These are phyloP conservation scores for Cryptocephalus moraei DNA, from an alignment of 2,888 invertebrate species.

Conservation along the genomic window DNA sequence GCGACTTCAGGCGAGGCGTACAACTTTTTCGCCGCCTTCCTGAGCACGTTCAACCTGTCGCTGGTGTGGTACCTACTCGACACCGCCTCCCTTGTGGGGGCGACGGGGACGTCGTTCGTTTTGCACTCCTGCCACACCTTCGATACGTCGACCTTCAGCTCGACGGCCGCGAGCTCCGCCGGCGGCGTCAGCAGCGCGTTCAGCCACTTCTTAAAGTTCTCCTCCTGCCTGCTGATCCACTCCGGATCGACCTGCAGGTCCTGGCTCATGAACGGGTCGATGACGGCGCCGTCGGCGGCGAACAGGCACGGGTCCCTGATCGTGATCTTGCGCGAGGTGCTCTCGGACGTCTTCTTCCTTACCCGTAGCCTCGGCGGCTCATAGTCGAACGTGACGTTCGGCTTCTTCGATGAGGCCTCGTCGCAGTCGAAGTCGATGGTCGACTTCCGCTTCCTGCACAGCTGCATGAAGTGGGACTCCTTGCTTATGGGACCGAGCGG, in stretches of 20 bases:
- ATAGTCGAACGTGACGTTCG: no score
- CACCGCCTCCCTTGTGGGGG: conserved; percentile 61
- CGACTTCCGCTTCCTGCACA: no score
- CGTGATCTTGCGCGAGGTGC: conserved; percentile 15
- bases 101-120: conserved; percentile 50
- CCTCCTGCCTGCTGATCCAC: conserved; percentile 59
- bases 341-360: conserved; percentile 2
- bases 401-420: no score
- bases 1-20: conserved; percentile 30
- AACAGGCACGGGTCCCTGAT: conserved; percentile 24
- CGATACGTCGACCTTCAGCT: conserved; percentile 56
- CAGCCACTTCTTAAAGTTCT: conserved; percentile 67
- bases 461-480: no score
- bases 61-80: conserved; percentile 59
- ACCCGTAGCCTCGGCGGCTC: no score
- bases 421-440: no score
- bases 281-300: conserved; percentile 18
- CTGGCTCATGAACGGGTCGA: conserved; percentile 38
- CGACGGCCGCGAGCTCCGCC: conserved; percentile 54
- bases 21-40: conserved; percentile 44
- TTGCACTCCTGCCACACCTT: conserved; percentile 67
- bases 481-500: no score
- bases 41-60: conserved; percentile 52
- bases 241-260: conserved; percentile 58
- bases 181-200: conserved; percentile 69